phyloP scores from a whole-genome alignment of 2,888 invertebrate species.

The Athalia cordata region DNA sequence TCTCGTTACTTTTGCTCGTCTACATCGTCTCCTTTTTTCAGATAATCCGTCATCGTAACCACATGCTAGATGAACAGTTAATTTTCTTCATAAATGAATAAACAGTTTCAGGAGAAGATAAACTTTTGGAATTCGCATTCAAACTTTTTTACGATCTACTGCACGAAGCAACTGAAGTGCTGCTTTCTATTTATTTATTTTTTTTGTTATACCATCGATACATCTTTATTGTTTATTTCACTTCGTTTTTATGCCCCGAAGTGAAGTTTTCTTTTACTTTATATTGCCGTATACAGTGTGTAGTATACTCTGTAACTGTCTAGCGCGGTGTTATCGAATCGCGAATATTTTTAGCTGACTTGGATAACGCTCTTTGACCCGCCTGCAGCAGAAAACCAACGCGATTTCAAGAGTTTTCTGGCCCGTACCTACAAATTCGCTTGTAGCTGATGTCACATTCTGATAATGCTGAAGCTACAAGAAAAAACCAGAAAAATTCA shows the following conservation, averaged over 20 bases:
- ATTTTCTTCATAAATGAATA: not conserved
- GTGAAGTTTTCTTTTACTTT: too few relatives aligned
- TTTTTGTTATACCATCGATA: not conserved
- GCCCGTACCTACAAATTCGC: not conserved
- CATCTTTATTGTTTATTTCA: too few relatives aligned
- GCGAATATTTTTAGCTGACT: slow-evolving; percentile 32
- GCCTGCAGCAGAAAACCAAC: slow-evolving; percentile 6
- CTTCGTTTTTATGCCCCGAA: too few relatives aligned
- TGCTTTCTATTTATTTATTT: not conserved
- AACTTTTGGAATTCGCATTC: slow-evolving; percentile 11
- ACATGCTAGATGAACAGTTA: not conserved
- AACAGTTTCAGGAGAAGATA: not conserved
- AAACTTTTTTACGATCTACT: not conserved
- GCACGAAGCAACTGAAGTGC: not conserved
- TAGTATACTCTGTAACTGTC: not conserved
- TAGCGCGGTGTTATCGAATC: slow-evolving; percentile 17
- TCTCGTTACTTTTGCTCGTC: not conserved
- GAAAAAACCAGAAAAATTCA: not conserved
- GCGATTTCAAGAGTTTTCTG: slow-evolving; percentile 16
- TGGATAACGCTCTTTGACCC: slow-evolving; percentile 29
- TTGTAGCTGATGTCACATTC: slow-evolving; percentile 17
- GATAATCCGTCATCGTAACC: too few relatives aligned
- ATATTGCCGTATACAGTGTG: too few relatives aligned
- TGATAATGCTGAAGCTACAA: not conserved
- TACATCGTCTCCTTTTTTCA: too few relatives aligned